These are phyloP conservation scores for Parapristionchus giblindavisi DNA, from an alignment of 2,888 invertebrate species.

Conservation along the genomic window DNA sequence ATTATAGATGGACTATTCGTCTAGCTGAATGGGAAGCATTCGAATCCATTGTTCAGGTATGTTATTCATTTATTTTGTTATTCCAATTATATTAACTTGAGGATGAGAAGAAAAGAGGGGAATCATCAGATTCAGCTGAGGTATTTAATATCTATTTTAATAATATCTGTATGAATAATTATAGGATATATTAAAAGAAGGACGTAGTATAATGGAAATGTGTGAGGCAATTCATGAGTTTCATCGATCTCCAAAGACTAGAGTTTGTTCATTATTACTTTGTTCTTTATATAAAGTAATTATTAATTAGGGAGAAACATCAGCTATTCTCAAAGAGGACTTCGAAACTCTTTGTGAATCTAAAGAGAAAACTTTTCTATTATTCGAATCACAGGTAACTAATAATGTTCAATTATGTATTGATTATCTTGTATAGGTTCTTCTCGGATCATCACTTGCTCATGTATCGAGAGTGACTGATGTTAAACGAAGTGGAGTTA, in stretches of 20 bases:
- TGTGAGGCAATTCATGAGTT: constrained; percentile 5
- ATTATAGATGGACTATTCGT: constrained; percentile 8
- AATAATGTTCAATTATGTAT: background rate
- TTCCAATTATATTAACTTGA: too few relatives aligned
- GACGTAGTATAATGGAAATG: background rate
- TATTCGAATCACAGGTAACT: constrained; percentile 2
- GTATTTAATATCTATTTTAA: too few relatives aligned
- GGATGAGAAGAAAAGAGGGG: too few relatives aligned
- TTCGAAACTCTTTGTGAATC: background rate
- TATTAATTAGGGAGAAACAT: background rate
- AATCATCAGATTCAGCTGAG: too few relatives aligned
- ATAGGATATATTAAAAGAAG: too few relatives aligned
- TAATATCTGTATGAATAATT: too few relatives aligned
- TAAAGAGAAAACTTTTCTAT: background rate
- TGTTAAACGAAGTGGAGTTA: background rate
- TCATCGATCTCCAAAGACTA: background rate
- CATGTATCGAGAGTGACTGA: too few relatives aligned
- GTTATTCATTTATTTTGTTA: background rate
- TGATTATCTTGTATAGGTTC: background rate
- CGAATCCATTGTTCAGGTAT: background rate
- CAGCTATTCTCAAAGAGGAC: background rate
- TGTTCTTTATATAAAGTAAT: background rate
- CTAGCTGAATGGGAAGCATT: constrained; percentile 15
- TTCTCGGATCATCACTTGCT: too few relatives aligned
- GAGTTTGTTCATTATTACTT: background rate